Conservation (phyloP, 1,140 invertebrate species). For the Danaus plexippus region DNA sequence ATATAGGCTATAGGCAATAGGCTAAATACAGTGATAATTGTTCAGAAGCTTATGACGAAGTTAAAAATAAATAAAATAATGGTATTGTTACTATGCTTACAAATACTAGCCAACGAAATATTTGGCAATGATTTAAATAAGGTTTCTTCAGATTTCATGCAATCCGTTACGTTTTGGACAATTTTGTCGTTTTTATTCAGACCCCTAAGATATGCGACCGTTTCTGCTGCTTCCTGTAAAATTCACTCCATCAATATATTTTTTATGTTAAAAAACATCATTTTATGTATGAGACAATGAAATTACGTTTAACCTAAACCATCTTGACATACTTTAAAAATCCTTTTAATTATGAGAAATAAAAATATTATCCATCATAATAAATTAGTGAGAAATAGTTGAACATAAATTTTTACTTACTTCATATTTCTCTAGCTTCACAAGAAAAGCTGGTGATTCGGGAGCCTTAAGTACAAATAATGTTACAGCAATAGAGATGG, state of each 20-base stretch:
- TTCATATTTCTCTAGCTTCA: conserved; percentile 24
- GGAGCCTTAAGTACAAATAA: conserved; percentile 24
- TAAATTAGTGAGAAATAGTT: no score
- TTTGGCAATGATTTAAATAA: conserved; percentile 22
- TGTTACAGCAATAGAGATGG: conserved; percentile 8
- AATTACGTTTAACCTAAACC: no score
- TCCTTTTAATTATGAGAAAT: no score
- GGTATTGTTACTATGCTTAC: conserved; percentile 10
- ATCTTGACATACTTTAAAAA: no score
- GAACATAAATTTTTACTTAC: neutral
- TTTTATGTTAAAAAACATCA: no score
- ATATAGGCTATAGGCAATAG: no score
- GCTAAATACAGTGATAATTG: no score
- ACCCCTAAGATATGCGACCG: conserved; percentile 26
- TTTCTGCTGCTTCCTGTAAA: conserved; percentile 27
- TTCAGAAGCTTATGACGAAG: no score
- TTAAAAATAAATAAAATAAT: no score
- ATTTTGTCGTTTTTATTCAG: conserved; percentile 20
- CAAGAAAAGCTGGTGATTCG: conserved; percentile 33
- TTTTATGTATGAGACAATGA: no score
- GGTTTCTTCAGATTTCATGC: conserved; percentile 23
- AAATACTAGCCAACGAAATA: conserved; percentile 9
- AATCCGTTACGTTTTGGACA: conserved; percentile 18
- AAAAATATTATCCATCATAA: no score
- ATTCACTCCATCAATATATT: no score